A percentile compares a stretch with the other conserved stretches of the same genome.
These are phyloP conservation scores for Trididemnum miniatum DNA, from an alignment of 23 tunicate genomes.

Conservation along the genomic window DNA sequence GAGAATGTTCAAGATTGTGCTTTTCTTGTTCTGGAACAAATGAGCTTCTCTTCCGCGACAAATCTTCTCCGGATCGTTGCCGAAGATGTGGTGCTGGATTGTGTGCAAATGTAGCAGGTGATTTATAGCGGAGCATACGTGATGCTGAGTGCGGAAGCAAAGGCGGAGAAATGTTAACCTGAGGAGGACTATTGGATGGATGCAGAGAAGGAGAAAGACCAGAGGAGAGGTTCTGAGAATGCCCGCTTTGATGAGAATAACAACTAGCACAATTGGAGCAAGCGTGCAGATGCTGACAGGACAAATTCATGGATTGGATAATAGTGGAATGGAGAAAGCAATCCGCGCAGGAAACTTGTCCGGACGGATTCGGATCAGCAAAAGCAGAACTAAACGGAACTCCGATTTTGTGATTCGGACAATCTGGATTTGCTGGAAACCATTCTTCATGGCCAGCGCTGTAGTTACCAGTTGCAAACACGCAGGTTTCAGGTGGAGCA, in stretches of 20 bases:
- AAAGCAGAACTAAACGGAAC: constrained; percentile 45
- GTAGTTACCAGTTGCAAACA: not conserved
- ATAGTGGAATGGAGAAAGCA: constrained; percentile 78
- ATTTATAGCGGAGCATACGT: too few relatives aligned
- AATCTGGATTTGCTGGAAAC: constrained; percentile 56
- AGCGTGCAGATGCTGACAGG: constrained; percentile 83
- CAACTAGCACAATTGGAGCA: constrained; percentile 60
- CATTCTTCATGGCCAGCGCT: constrained; percentile 7
- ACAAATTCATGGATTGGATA: constrained; percentile 56
- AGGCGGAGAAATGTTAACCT: constrained; percentile 15
- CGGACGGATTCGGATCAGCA: constrained; percentile 40
- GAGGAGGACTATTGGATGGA: constrained; percentile 3
- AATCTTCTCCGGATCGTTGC: too few relatives aligned
- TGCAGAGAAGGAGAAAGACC: constrained; percentile 9
- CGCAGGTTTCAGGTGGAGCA: not conserved
- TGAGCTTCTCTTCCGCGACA: too few relatives aligned
- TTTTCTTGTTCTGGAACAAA: too few relatives aligned
- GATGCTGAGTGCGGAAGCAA: not conserved
- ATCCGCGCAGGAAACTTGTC: constrained; percentile 61
- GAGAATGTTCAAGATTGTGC: too few relatives aligned
- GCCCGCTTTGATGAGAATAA: constrained; percentile 25
- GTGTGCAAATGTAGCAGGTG: not conserved
- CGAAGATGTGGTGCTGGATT: too few relatives aligned
- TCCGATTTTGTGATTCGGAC: constrained; percentile 62
- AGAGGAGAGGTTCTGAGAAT: not conserved